A percentile compares a stretch with the other conserved stretches of the same genome.
These are phyloP conservation scores for Melieria crassipennis DNA, from an alignment of 2,888 invertebrate genomes.

Conservation along the genomic window DNA sequence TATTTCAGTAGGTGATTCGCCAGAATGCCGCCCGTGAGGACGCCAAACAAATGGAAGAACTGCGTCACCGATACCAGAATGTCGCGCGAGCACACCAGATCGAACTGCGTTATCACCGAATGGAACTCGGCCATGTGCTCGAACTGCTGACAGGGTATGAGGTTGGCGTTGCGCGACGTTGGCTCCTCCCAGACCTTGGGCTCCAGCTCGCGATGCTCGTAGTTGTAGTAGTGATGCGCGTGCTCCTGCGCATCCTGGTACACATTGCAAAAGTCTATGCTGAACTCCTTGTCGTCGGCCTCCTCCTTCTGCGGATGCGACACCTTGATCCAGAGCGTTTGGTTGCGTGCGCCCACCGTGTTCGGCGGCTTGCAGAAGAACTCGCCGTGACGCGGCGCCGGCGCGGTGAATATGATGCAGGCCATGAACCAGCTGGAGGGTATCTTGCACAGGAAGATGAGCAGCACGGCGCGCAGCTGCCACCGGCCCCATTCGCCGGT, in stretches of 20 bases:
- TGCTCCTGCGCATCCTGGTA: slow-evolving; percentile 64
- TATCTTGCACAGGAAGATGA: slow-evolving; percentile 66
- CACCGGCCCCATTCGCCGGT: slow-evolving; percentile 67
- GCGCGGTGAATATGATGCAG: slow-evolving; percentile 67
- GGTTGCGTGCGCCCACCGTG: slow-evolving; percentile 55
- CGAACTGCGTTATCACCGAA: slow-evolving; percentile 66
- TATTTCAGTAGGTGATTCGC: slow-evolving; percentile 65
- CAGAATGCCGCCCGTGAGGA: slow-evolving; percentile 66
- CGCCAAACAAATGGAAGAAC: slow-evolving; percentile 68
- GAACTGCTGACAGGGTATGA: slow-evolving; percentile 64
- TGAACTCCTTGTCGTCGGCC: slow-evolving; percentile 62
- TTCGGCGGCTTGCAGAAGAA: slow-evolving; percentile 66
- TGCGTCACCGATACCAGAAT: slow-evolving; percentile 67
- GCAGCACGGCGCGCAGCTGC: slow-evolving; percentile 65
- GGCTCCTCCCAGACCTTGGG: slow-evolving; percentile 62
- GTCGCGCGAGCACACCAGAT: slow-evolving; percentile 66
- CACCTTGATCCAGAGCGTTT: slow-evolving; percentile 64
- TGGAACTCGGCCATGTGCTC: slow-evolving; percentile 61
- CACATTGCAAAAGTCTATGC: slow-evolving; percentile 65
- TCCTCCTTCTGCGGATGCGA: slow-evolving; percentile 65
- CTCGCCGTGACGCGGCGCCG: slow-evolving; percentile 65
- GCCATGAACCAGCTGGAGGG: slow-evolving; percentile 69
- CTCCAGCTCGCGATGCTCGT: slow-evolving; percentile 55
- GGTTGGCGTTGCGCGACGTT: slow-evolving; percentile 54
- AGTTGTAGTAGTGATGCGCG: slow-evolving; percentile 62